A percentile compares a stretch with the other conserved stretches of the same genome.
Evolutionary conservation across 2,797 vertebrate species (phyloP).

Genomic region (Sebastes baramenuke): DNA sequence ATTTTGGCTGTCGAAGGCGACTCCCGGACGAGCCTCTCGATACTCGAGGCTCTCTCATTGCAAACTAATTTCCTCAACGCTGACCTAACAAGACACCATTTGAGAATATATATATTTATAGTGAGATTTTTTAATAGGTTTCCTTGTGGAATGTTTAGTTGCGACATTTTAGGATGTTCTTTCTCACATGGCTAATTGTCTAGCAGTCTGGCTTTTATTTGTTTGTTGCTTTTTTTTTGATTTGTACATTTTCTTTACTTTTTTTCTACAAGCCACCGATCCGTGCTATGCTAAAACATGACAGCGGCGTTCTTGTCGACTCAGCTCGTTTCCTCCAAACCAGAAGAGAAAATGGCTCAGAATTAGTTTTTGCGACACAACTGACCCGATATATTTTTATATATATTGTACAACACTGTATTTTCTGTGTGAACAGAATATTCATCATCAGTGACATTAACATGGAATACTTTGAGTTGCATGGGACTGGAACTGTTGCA

Average conservation of each 20-base stretch:
- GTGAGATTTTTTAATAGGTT: slow-evolving; percentile 74
- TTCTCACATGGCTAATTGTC: slow-evolving; percentile 72
- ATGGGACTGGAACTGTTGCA: slow-evolving; percentile 82
- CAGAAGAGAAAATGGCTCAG: slow-evolving; percentile 57
- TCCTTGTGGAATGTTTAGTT: slow-evolving; percentile 76
- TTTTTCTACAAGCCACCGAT: slow-evolving; percentile 43
- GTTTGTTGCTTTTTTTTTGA: slow-evolving; percentile 35
- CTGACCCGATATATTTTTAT: slow-evolving; percentile 66
- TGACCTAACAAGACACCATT: slow-evolving; percentile 74
- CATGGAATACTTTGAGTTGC: slow-evolving; percentile 68
- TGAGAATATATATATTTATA: slow-evolving; percentile 83
- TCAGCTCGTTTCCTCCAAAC: slow-evolving; percentile 48
- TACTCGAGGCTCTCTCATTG: slow-evolving; percentile 55
- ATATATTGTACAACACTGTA: slow-evolving; percentile 71
- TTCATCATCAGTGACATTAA: slow-evolving; percentile 60
- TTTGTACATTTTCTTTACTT: slow-evolving; percentile 39
- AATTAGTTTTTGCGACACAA: slow-evolving; percentile 59
- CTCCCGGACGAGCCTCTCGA: slow-evolving; percentile 55
- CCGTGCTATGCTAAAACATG: slow-evolving; percentile 46
- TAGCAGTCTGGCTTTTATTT: slow-evolving; percentile 63
- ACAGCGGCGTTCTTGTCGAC: slow-evolving; percentile 26
- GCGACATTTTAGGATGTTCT: slow-evolving; percentile 77
- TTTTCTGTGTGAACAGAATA: slow-evolving; percentile 65
- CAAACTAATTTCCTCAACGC: slow-evolving; percentile 75
- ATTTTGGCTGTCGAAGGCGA: slow-evolving; percentile 41